Base-by-base conservation (phyloP, 2,888 invertebrate genomes). In the Lysandra coridon region DNA sequence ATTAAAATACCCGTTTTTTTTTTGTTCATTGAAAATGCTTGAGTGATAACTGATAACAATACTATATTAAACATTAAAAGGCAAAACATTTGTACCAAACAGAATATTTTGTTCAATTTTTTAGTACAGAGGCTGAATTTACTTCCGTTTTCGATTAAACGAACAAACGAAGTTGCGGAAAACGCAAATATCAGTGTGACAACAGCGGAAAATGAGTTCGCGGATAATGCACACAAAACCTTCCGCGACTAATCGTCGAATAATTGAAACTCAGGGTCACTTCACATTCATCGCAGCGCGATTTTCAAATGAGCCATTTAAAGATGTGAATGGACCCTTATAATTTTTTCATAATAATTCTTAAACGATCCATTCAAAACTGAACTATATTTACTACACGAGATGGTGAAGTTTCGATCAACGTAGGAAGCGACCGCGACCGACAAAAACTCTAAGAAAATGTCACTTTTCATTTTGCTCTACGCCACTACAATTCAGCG, bases 231-330 rank as follows among this genome's bases (percentile, higher is more conserved):
- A 83, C 86, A 85, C 86, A 85, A 88, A 85, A 86, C 85, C 89
- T 91, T 93, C 91, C 92, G 93, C 87, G 92, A 92, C 92, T 92
- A 92, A 93, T 92, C 89, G 91, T 86, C 84, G 86, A 86, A 86
- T 87, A 86, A 84, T 77, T 78, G 78, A 81, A 78, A 69, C 81
- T 78, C 62, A 73, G 57, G 57, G 57, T 57, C 57, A 57, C 17
- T 57, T 57, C 57, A 57, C 57, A 57, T 57, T 57, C 17, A 57
- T 17, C 57, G 14, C 57, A 4, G 1, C 1, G 17, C 4, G 17
- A 14, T 57, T 57, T 57, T 57, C 17, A 57, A 17, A 17, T 57
- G 17, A 57, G 57, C 1, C 1, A 57, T 12, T 12, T 49, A 49
- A 49, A 1, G 12, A 49, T 57, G 57, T 17, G 17, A 4, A 57